Conservation (phyloP, 2,797 vertebrate species). For the Sebastes baramenuke region DNA sequence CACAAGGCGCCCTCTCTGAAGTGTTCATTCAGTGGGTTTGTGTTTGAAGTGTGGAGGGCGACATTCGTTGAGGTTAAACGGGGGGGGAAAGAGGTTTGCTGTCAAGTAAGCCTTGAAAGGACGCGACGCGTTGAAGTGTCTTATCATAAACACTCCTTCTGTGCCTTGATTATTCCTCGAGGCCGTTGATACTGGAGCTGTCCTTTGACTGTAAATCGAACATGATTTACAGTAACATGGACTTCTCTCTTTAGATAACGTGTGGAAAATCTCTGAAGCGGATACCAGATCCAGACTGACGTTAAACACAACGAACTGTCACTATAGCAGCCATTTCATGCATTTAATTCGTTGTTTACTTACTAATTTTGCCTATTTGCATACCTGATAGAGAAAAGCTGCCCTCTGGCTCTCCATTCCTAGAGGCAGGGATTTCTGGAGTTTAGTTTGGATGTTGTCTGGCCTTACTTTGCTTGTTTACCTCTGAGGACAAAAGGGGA, state of each 20-base stretch:
- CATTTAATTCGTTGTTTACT: conserved; percentile 55
- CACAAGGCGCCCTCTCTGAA: conserved; percentile 34
- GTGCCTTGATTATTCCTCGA: conserved; percentile 47
- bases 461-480: conserved; percentile 70
- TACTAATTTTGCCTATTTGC: conserved; percentile 32
- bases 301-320: conserved; percentile 12
- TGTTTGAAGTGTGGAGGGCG: conserved; percentile 43
- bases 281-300: neutral
- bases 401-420: conserved; percentile 59
- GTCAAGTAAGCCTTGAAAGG: conserved; percentile 38
- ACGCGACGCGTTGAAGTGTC: conserved; percentile 41
- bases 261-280: conserved; percentile 16
- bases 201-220: conserved; percentile 42
- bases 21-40: conserved; percentile 31
- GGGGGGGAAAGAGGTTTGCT: conserved; percentile 29
- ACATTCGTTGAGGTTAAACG: conserved; percentile 38
- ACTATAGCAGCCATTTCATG: conserved; percentile 38
- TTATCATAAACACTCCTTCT: conserved; percentile 70
- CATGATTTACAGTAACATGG: conserved; percentile 38
- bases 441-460: conserved; percentile 72
- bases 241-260: conserved; percentile 19
- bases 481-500: conserved; percentile 67
- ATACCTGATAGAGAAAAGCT: conserved; percentile 50
- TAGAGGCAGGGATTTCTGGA: conserved; percentile 55
- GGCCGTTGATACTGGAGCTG: conserved; percentile 35